A percentile compares a stretch with the other conserved stretches of the same genome.
Conservation (phyloP, 2,797 vertebrate species). For the Notamacropus eugenii region DNA sequence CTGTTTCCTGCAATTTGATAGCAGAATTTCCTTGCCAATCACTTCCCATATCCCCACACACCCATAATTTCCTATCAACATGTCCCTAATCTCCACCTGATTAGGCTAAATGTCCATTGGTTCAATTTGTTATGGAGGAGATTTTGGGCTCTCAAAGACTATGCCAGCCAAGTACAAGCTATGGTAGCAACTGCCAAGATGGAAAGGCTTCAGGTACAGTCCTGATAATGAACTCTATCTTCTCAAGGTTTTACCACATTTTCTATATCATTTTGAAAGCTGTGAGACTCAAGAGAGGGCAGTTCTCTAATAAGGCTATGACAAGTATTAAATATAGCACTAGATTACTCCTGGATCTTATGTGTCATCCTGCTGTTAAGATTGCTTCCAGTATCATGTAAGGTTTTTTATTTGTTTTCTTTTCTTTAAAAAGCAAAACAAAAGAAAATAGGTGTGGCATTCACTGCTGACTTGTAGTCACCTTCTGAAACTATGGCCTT, state of each 20-base stretch:
- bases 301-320: neutral
- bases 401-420: neutral
- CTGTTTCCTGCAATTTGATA: neutral
- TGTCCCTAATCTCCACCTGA: neutral
- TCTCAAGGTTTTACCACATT: neutral
- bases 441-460: neutral
- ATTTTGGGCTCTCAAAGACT: neutral
- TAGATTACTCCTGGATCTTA: neutral
- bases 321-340: slow-evolving; percentile 39
- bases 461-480: neutral
- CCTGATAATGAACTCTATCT: neutral
- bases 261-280: slow-evolving; percentile 37
- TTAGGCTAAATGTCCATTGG: neutral
- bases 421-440: neutral
- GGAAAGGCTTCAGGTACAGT: neutral
- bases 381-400: neutral
- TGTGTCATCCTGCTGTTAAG: neutral
- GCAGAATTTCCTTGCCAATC: neutral
- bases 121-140: neutral
- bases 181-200: neutral
- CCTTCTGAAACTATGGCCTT: neutral
- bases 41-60: neutral
- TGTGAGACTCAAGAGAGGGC: slow-evolving; percentile 7
- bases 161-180: neutral
- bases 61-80: neutral